Base-by-base conservation (phyloP, 2,888 invertebrate genomes). In the Stenchaetothrips biformis region DNA sequence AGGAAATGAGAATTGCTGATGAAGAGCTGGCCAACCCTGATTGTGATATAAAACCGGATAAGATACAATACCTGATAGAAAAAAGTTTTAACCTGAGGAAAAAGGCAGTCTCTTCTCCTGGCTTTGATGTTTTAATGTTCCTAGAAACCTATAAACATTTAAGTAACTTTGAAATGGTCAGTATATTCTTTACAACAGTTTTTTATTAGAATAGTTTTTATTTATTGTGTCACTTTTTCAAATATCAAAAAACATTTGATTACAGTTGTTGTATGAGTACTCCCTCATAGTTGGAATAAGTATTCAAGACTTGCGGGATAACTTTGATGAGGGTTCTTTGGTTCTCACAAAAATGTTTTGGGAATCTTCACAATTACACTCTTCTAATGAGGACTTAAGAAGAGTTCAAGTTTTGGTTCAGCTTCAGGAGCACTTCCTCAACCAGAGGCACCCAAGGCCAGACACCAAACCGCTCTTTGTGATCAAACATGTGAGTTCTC, bases 351-450 rank as follows among this genome's bases (percentile, higher is more conserved):
- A 74, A 74, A 74, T 74, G 67, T 21, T 74, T 11, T 74, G 67
- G 67, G 25, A 74, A 7, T 25, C 67, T 25, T 25, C 25, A 7
- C 21, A 25, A 21, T 74, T 74, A 11, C 25, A 25, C 9, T 25
- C 21, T 21, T 9, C 25, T 8, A 25, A 74, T 74, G 67, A 74
- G 11, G 67, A 74, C 8, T 25, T 74, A 25, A 74, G 25, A 21
- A 74, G 25, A 74, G 67, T 74, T 74, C 67, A 74, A 25, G 67
- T 74, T 11, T 25, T 74, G 25, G 67, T 74, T 9, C 67, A 74
- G 11, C 67, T 74, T 21, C 67, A 74, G 25, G 67, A 74, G 67
- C 67, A 74, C 25, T 74, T 74, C 25, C 25, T 74, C 8, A 74
- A 74, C 7, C 67, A 74, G 11, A 74, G 25, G 25, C 67, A 74